A percentile compares a stretch with the other conserved stretches of the same genome.
These are phyloP conservation scores for Brotogeris chrysoptera DNA, from an alignment of 2,797 vertebrate species.

Conservation along the genomic window DNA sequence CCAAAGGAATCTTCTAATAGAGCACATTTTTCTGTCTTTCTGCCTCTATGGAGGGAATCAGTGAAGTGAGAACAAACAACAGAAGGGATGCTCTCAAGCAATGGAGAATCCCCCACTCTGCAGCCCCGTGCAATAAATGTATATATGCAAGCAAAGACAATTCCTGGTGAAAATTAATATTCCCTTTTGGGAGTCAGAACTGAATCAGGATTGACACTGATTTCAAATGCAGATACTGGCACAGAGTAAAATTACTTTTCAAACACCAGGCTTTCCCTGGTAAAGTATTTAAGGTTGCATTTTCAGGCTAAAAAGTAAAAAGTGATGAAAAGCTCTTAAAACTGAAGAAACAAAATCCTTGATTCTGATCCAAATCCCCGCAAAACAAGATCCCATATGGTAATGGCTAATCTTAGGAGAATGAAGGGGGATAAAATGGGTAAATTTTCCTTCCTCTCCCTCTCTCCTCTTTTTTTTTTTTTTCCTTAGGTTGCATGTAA, in stretches of 20 bases:
- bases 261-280: slow-evolving; percentile 74
- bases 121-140: neutral
- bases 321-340: slow-evolving; percentile 83
- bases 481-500: slow-evolving; percentile 1
- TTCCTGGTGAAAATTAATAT: slow-evolving; percentile 74
- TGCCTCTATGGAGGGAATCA: neutral
- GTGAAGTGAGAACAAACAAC: neutral
- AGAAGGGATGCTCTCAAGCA: slow-evolving; percentile 18
- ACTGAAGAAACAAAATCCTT: slow-evolving; percentile 83
- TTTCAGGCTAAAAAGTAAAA: slow-evolving; percentile 82
- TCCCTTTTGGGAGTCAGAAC: slow-evolving; percentile 70
- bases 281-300: slow-evolving; percentile 82
- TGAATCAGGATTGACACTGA: slow-evolving; percentile 74
- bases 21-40: neutral
- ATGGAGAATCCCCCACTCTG: slow-evolving; percentile 14
- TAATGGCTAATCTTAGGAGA: slow-evolving; percentile 28
- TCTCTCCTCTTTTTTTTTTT: neutral
- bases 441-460: neutral
- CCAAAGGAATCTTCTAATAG: neutral
- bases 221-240: slow-evolving; percentile 77
- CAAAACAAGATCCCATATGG: slow-evolving; percentile 80
- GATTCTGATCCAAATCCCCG: slow-evolving; percentile 75
- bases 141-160: slow-evolving; percentile 26
- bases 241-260: slow-evolving; percentile 74
- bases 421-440: neutral